Evolutionary conservation across 2,797 vertebrate species (phyloP).

Genomic region (Acipenser transmontanus): DNA sequence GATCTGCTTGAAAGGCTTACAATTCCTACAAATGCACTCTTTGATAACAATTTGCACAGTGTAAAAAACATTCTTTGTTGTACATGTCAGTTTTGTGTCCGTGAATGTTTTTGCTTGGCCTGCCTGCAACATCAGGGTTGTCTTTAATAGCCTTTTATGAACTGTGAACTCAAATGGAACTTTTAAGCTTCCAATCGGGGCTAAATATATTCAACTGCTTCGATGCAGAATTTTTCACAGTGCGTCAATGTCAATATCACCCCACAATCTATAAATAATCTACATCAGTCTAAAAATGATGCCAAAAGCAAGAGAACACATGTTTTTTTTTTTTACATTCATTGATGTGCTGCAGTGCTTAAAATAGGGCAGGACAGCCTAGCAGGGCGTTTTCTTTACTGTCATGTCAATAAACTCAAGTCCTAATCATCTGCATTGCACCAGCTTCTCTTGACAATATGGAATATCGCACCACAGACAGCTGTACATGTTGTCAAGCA

Average conservation of each 20-base stretch:
- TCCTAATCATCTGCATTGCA: conserved; percentile 22
- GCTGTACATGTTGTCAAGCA: conserved; percentile 2
- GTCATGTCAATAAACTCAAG: conserved; percentile 10
- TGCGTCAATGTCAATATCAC: conserved; percentile 23
- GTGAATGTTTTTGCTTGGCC: too few relatives aligned
- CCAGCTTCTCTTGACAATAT: conserved; percentile 19
- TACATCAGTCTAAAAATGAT: conserved; percentile 17
- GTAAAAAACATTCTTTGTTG: too few relatives aligned
- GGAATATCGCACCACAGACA: conserved; percentile 32
- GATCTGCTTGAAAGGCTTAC: too few relatives aligned
- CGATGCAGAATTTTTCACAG: conserved; percentile 33
- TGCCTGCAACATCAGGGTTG: too few relatives aligned
- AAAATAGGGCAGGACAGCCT: conserved; percentile 26
- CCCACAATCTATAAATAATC: conserved; percentile 25
- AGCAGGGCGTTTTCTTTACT: conserved; percentile 26
- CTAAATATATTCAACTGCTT: too few relatives aligned
- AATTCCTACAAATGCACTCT: too few relatives aligned
- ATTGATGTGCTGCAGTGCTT: conserved; percentile 13
- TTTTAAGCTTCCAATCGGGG: too few relatives aligned
- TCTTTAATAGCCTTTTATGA: too few relatives aligned
- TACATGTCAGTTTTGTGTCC: too few relatives aligned
- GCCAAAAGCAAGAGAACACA: conserved; percentile 20
- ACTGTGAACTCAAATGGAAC: too few relatives aligned
- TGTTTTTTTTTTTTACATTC: conserved; percentile 19
- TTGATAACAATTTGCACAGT: too few relatives aligned